Evolutionary conservation across 2,797 vertebrate genomes (phyloP).

Genomic region (Buceros bicornis): DNA sequence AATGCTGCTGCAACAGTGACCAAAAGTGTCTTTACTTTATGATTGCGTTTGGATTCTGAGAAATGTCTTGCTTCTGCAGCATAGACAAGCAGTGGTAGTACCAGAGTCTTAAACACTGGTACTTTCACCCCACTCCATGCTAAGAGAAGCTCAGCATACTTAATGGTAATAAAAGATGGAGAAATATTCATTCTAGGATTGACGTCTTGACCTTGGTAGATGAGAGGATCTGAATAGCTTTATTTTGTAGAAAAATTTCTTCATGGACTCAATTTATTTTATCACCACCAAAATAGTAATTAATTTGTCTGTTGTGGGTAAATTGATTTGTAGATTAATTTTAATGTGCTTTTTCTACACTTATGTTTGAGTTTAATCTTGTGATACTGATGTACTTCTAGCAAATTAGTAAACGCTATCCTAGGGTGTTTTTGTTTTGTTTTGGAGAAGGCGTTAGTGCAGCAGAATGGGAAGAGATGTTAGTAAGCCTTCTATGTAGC

Average conservation of each 20-base stretch:
- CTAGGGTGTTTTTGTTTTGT: fast-evolving
- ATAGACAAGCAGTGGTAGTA: background rate
- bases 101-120: background rate
- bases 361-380: background rate
- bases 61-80: background rate
- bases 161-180: background rate
- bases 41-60: background rate
- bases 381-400: background rate
- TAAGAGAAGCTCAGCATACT: background rate
- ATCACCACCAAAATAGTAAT: background rate
- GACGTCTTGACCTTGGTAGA: background rate
- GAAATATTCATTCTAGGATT: background rate
- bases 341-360: background rate
- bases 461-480: background rate
- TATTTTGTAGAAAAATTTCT: background rate
- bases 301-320: background rate
- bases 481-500: background rate
- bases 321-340: background rate
- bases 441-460: background rate
- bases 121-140: fast-evolving
- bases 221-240: background rate
- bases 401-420: background rate
- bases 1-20: background rate
- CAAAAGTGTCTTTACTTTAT: background rate
- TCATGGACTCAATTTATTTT: background rate